Evolutionary conservation across 2,113 vertebrate genomes (phyloP), one percentile per base, ranked within the genome.

Genomic region (Oncorhynchus masou): DNA sequence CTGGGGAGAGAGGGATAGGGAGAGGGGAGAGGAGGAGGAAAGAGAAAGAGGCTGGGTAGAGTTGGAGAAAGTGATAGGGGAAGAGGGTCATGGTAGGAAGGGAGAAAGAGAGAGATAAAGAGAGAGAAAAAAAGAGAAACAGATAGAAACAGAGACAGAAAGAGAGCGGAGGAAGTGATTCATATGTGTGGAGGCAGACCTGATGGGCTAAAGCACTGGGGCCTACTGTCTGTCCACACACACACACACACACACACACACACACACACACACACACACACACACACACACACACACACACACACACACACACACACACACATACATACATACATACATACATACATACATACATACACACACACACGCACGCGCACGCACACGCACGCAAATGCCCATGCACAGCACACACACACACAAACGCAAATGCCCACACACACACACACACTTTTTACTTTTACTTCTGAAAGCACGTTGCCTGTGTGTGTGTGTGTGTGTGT

Each of bases 101-200:
- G 8, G 8, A 68, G 39, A 29, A 71, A 20, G 39, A 75, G 29
- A 39, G 13, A 13, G 49, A 16, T 65, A 82, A 81, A 82, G 85
- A 84, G 82, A 84, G n/a, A n/a, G n/a, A n/a, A n/a, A n/a, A 67
- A 82, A 81, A 82, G 85, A 84, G 82, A 84, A 45, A 45, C 39
- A 45, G 39, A 45, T 39, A 39, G 39, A 45, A 7, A 45, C 8
- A 45, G 39, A 45, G 39, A 9, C 2, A 9, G 39, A 45, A 45
- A 45, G 39, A 45, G 39, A 45, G 39, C 39, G 1, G 34, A 39
- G 34, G 39, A 11, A 71, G 59, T 62, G 59, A 62, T 62, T 68
- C 19, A 68, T 68, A 16, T 68, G 24, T 29, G 27, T 16, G 25
- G 25, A 34, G 66, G 5, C 1, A 19, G 15, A 20, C 29, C 27